Evolutionary conservation across 2,797 vertebrate genomes (phyloP).

Genomic region (Natrix natrix): DNA sequence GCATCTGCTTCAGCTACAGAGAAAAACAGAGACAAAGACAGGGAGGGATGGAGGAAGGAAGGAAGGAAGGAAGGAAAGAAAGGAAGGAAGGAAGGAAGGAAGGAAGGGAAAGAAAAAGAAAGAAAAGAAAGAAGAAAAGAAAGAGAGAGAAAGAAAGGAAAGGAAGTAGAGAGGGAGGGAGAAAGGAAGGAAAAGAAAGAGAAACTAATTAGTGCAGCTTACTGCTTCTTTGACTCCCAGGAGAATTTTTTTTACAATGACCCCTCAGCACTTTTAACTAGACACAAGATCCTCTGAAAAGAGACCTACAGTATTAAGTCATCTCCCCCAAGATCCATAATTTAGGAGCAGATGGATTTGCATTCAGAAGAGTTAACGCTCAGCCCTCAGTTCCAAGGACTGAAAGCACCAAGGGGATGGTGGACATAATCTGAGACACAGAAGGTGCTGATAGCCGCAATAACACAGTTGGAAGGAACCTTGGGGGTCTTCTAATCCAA

Average conservation of each 20-base stretch:
- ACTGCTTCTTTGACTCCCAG: not conserved
- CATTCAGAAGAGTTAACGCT: not conserved
- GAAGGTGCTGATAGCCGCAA: not conserved
- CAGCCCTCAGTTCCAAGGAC: not conserved
- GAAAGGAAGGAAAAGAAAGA: not conserved
- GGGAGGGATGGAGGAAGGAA: rapidly evolving
- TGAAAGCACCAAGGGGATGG: not conserved
- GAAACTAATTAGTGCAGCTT: not conserved
- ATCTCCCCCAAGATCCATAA: not conserved
- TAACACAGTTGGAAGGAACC: not conserved
- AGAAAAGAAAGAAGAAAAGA: too few species aligned
- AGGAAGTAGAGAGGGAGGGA: too few species aligned
- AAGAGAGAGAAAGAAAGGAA: too few species aligned
- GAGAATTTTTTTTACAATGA: not conserved
- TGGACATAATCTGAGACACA: not conserved
- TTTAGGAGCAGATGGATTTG: not conserved
- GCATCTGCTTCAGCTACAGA: conserved; percentile 77
- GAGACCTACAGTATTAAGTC: not conserved
- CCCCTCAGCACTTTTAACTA: not conserved
- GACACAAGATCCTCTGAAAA: not conserved
- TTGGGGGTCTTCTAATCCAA: not conserved
- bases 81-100: rapidly evolving
- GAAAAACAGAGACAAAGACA: not conserved
- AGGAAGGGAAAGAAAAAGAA: rapidly evolving
- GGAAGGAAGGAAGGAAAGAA: too few species aligned